A percentile compares a stretch with the other conserved stretches of the same genome.
Conservation (phyloP, 2,888 invertebrate species). For the Caenorhabditis becei region DNA sequence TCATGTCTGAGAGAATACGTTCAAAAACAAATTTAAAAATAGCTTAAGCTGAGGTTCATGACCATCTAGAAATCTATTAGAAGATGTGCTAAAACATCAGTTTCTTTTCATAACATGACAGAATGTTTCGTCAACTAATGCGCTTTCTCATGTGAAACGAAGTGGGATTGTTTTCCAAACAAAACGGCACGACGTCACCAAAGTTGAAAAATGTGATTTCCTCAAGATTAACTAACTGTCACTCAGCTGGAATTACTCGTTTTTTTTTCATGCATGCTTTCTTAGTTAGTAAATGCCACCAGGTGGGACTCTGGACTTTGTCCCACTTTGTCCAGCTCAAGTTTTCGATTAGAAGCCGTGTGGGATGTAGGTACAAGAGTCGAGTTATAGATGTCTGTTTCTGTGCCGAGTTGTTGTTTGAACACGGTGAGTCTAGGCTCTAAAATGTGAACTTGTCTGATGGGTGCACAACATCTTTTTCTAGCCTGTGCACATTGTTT, state of each 20-base stretch:
- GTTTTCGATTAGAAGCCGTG: background rate
- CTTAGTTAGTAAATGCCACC: conserved; percentile 15
- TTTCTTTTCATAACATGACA: background rate
- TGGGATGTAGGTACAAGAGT: background rate
- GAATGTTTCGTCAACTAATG: conserved; percentile 20
- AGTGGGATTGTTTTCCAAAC: conserved; percentile 26
- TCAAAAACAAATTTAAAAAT: background rate
- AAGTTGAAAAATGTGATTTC: conserved; percentile 31
- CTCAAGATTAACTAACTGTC: conserved; percentile 3
- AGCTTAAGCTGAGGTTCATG: background rate
- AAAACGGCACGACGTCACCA: conserved; percentile 32
- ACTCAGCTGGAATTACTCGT: background rate
- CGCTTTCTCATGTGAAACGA: conserved; percentile 42
- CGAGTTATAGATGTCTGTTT: conserved; percentile 14
- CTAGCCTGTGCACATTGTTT: background rate
- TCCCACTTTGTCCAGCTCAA: background rate
- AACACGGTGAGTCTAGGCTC: background rate
- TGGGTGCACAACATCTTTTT: background rate
- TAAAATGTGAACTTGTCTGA: background rate
- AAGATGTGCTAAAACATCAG: conserved; percentile 18
- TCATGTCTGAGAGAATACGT: background rate
- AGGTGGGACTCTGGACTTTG: background rate
- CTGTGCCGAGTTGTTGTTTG: conserved; percentile 37
- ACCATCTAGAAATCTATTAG: background rate
- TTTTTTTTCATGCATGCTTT: conserved; percentile 1